A percentile compares a stretch with the other conserved stretches of the same genome.
Conservation (phyloP, 2,797 vertebrate genomes). For the Miichthys miiuy region DNA sequence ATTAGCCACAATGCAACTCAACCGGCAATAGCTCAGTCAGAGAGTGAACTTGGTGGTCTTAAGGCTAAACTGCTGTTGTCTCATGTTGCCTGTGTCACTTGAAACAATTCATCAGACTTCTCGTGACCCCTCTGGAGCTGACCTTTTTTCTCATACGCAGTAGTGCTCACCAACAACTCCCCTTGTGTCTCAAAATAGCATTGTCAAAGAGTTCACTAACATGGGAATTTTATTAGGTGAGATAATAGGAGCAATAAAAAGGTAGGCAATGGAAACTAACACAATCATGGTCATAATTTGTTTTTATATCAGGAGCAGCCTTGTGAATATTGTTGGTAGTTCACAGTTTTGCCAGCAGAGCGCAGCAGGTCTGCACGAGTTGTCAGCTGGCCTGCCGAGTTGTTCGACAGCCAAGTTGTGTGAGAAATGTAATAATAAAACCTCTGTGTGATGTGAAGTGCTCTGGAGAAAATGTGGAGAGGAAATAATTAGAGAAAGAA, state of each 20-base stretch:
- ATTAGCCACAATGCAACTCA: not conserved
- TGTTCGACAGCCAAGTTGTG: slow-evolving; percentile 46
- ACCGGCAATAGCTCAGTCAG: not conserved
- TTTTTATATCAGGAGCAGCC: not conserved
- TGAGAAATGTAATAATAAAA: slow-evolving; percentile 50
- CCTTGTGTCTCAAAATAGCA: not conserved
- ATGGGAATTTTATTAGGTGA: not conserved
- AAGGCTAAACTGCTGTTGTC: too few species aligned
- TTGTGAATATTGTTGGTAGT: slow-evolving; percentile 7
- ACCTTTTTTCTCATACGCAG: too few species aligned
- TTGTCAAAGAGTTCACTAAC: not conserved
- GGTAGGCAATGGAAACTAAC: not conserved
- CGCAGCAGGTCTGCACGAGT: slow-evolving; percentile 55
- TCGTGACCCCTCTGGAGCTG: too few species aligned
- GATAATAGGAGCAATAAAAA: not conserved
- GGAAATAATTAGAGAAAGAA: slow-evolving; percentile 42
- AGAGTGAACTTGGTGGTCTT: too few species aligned
- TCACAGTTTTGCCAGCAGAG: slow-evolving; percentile 56
- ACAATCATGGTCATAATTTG: not conserved
- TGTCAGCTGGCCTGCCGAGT: slow-evolving; percentile 1
- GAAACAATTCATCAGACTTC: not conserved
- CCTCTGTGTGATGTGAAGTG: slow-evolving; percentile 49
- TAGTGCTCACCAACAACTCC: not conserved
- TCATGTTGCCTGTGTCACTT: not conserved
- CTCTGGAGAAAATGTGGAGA: slow-evolving; percentile 12